Conservation (phyloP, 37 sponge, comb jelly and placozoan genomes). For the Mnemiopsis leidyi region DNA sequence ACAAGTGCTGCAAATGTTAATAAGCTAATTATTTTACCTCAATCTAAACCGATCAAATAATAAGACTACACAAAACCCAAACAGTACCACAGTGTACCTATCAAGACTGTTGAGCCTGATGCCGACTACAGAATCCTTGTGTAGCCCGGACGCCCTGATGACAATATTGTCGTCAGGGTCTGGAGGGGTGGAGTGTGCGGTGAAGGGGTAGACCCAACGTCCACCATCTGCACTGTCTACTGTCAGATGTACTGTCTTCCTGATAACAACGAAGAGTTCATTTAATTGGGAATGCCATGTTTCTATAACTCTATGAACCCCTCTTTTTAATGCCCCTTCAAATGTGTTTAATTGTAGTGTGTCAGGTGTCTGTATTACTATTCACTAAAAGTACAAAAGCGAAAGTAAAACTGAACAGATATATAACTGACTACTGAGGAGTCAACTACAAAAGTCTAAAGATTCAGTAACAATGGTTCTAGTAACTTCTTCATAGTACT, state of each 20-base stretch:
- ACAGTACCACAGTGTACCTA: conserved; percentile 67
- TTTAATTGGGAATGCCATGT: too few species aligned
- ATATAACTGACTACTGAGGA: too few species aligned
- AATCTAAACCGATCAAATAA: not conserved
- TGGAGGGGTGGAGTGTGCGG: conserved; percentile 66
- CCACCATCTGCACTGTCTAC: conserved; percentile 71
- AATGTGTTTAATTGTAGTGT: too few species aligned
- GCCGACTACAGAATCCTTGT: conserved; percentile 70
- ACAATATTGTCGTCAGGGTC: conserved; percentile 78
- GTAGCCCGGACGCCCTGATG: conserved; percentile 72
- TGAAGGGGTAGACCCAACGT: conserved; percentile 76
- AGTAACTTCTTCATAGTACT: too few species aligned
- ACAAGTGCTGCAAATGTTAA: not conserved
- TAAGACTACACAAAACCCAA: not conserved
- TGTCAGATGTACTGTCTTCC: conserved; percentile 71
- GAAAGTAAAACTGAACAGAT: too few species aligned
- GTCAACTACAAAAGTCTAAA: too few species aligned
- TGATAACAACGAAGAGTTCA: conserved; percentile 18
- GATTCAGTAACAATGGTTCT: too few species aligned
- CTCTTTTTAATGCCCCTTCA: too few species aligned
- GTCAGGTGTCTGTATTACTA: too few species aligned
- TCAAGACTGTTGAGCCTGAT: conserved; percentile 75
- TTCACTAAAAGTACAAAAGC: too few species aligned
- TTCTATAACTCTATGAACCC: too few species aligned
- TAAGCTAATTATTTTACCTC: not conserved